A percentile compares a stretch with the other conserved stretches of the same genome.
Evolutionary conservation across 53 echinoderm and acorn worm species (phyloP).

Genomic region (Paracentrotus lividus): DNA sequence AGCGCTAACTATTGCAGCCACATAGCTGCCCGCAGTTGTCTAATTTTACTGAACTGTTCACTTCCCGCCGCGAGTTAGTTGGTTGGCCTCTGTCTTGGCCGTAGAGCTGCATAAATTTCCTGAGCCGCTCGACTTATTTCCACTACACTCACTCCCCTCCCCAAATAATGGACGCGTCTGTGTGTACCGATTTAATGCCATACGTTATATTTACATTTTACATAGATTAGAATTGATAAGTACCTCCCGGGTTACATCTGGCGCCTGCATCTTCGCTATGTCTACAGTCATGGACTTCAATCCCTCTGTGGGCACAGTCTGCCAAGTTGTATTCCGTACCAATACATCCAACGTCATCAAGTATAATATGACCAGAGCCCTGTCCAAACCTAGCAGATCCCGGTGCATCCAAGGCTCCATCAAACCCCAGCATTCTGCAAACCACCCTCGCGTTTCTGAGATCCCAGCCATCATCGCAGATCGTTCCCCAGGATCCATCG

Average conservation of each 20-base stretch:
- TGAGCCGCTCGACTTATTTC: too few species aligned
- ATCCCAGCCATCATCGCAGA: slow-evolving; percentile 51
- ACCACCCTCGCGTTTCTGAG: slow-evolving; percentile 49
- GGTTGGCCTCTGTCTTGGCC: too few species aligned
- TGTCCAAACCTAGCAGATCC: neutral
- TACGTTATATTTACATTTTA: too few species aligned
- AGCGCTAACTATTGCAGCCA: too few species aligned
- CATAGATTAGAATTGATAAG: too few species aligned
- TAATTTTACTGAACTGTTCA: too few species aligned
- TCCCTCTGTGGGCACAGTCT: slow-evolving; percentile 1
- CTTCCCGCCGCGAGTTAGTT: too few species aligned
- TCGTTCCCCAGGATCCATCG: slow-evolving; percentile 40
- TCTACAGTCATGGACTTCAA: neutral
- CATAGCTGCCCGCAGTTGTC: too few species aligned
- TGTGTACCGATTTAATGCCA: too few species aligned
- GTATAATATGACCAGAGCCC: slow-evolving; percentile 5
- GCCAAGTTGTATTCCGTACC: slow-evolving; percentile 34
- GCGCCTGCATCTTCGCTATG: slow-evolving; percentile 6
- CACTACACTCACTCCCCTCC: too few species aligned
- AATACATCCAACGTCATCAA: slow-evolving; percentile 29
- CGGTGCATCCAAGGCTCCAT: slow-evolving; percentile 1
- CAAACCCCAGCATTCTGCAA: slow-evolving; percentile 39
- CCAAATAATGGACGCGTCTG: too few species aligned
- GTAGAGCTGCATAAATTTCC: too few species aligned
- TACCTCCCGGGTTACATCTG: neutral